Conservation (phyloP, 2,888 invertebrate species). For the Dicyrtomina minuta region DNA sequence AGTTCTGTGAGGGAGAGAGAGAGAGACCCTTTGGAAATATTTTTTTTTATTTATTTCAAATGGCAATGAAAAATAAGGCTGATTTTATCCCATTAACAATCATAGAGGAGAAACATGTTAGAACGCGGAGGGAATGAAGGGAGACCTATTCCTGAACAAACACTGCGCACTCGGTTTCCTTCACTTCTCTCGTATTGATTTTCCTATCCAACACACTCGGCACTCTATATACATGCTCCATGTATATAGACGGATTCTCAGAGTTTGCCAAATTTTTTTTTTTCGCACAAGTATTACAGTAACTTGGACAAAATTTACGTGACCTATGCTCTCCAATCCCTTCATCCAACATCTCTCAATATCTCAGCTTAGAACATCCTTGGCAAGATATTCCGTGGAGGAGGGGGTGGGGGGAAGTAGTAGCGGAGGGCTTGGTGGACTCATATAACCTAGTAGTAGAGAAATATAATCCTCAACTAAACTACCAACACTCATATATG, state of each 20-base stretch:
- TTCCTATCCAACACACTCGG: slow-evolving; percentile 50
- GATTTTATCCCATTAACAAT: slow-evolving; percentile 32
- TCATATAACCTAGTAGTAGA: too few relatives aligned
- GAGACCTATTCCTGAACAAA: slow-evolving; percentile 42
- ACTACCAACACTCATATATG: too few relatives aligned
- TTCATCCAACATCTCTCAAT: slow-evolving; percentile 35
- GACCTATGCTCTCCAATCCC: slow-evolving; percentile 38
- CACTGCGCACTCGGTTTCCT: slow-evolving; percentile 53
- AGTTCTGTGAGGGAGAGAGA: too few relatives aligned
- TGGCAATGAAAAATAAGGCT: slow-evolving; percentile 39
- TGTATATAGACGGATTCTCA: slow-evolving; percentile 15
- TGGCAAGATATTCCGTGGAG: slow-evolving; percentile 16
- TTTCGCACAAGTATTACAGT: slow-evolving; percentile 36
- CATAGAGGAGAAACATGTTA: slow-evolving; percentile 15
- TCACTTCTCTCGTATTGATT: slow-evolving; percentile 54
- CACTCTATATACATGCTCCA: slow-evolving; percentile 27
- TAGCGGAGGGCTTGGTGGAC: too few relatives aligned
- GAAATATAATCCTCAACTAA: neutral
- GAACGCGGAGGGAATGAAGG: neutral
- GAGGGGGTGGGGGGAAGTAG: too few relatives aligned
- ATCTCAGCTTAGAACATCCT: slow-evolving; percentile 27
- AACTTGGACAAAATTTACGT: slow-evolving; percentile 38
- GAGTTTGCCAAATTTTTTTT: slow-evolving; percentile 40
- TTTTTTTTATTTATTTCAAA: slow-evolving; percentile 24
- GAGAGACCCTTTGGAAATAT: too few relatives aligned